Percentiles rank a stretch among this genome's conserved stretches.
Conservation (phyloP, 2,113 vertebrate genomes). For the Lophotis ruficrista region DNA sequence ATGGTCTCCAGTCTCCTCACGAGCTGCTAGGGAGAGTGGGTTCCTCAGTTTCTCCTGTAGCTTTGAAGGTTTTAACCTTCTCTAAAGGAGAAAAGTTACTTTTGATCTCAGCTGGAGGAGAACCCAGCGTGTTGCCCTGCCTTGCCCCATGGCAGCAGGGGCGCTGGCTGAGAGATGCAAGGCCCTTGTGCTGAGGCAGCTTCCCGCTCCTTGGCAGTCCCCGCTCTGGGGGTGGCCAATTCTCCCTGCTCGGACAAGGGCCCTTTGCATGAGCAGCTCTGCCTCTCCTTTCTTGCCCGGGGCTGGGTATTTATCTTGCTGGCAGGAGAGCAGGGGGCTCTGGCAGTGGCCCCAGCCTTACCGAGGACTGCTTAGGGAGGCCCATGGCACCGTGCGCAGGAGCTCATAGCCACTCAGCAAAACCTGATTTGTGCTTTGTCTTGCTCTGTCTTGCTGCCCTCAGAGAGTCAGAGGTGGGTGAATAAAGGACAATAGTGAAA, state of each 20-base stretch:
- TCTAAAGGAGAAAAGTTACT: not conserved
- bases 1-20: not conserved
- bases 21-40: not conserved
- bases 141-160: not conserved
- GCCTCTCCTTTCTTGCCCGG: not conserved
- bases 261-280: not conserved
- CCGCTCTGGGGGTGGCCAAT: not conserved
- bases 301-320: not conserved
- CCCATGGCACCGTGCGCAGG: fast-evolving
- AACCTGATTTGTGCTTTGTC: not conserved
- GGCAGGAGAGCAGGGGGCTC: not conserved
- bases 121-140: not conserved
- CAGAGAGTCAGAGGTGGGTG: not conserved
- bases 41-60: not conserved
- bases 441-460: not conserved
- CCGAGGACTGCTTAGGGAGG: not conserved
- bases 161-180: not conserved
- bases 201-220: not conserved
- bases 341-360: not conserved
- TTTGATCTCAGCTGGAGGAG: not conserved
- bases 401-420: not conserved
- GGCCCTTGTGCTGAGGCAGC: not conserved
- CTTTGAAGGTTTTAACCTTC: not conserved
- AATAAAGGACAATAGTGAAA: not conserved
- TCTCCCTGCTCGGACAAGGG: not conserved